A percentile compares a stretch with the other conserved stretches of the same genome.
These are phyloP conservation scores for Nyctereutes procyonoides DNA, from an alignment of 2,113 vertebrate genomes.

Conservation along the genomic window DNA sequence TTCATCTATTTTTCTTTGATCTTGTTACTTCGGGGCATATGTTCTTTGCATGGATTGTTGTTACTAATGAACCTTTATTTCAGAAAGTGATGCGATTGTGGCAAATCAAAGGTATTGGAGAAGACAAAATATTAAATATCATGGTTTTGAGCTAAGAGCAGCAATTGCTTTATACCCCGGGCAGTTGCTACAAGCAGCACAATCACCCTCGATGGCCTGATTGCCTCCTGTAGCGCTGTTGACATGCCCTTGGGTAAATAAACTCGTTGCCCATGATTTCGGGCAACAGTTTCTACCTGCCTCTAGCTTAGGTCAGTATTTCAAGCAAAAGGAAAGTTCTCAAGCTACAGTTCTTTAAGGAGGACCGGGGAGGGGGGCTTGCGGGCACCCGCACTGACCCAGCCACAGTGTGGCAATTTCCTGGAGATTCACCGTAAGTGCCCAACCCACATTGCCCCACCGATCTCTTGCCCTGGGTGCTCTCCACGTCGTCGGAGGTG, in stretches of 20 bases:
- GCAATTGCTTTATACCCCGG: neutral
- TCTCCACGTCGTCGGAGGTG: neutral
- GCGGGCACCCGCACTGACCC: neutral
- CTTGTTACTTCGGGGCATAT: neutral
- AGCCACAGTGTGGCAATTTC: neutral
- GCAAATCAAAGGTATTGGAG: neutral
- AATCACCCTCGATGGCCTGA: rapidly evolving
- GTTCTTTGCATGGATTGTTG: neutral
- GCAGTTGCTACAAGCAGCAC: neutral
- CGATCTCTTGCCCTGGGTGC: neutral
- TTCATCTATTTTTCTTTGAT: constrained; percentile 53
- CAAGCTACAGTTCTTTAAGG: neutral
- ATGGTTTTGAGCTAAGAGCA: neutral
- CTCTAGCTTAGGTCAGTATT: neutral
- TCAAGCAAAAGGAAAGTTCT: neutral
- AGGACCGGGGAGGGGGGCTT: no score
- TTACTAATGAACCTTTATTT: constrained; percentile 30
- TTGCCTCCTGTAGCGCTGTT: neutral
- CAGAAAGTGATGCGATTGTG: neutral
- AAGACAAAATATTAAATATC: neutral
- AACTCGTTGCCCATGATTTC: neutral
- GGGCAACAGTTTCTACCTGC: neutral
- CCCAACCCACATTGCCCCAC: no score
- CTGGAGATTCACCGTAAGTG: neutral
- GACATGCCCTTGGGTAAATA: neutral